phyloP scores from a whole-genome alignment of 2,888 invertebrate species.

The Laothoe populi region DNA sequence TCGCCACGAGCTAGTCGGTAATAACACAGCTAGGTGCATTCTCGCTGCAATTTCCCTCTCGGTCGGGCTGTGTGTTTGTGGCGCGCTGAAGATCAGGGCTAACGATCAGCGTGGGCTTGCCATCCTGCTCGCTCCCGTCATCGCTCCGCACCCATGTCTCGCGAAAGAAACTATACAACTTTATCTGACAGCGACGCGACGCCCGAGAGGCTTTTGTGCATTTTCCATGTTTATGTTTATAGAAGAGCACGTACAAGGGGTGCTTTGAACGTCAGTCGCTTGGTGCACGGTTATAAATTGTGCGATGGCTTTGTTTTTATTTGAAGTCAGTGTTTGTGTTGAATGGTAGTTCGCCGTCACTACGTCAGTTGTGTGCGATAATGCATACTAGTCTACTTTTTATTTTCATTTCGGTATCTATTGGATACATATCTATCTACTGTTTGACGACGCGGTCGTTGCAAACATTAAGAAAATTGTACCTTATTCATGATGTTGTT shows the following conservation, averaged over 20 bases:
- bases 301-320: constrained; percentile 71
- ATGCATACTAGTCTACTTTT: constrained; percentile 40
- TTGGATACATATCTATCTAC: constrained; percentile 23
- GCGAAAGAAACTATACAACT: constrained; percentile 83
- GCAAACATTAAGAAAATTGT: constrained; percentile 21
- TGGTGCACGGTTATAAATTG: constrained; percentile 67
- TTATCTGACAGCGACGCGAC: constrained; percentile 82
- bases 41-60: constrained; percentile 85
- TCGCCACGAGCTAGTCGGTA: constrained; percentile 66
- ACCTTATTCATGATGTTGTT: constrained; percentile 8
- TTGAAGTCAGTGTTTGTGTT: constrained; percentile 60
- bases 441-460: constrained; percentile 5
- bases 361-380: constrained; percentile 45
- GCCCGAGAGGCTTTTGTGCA: constrained; percentile 83
- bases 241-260: constrained; percentile 81
- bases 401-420: constrained; percentile 33
- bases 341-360: constrained; percentile 37
- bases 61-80: constrained; percentile 85
- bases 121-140: constrained; percentile 65
- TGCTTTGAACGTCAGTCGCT: constrained; percentile 77
- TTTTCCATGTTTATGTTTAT: constrained; percentile 84
- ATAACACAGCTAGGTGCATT: constrained; percentile 85
- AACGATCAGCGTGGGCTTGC: constrained; percentile 77
- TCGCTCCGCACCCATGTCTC: constrained; percentile 56
- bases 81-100: constrained; percentile 85